Evolutionary conservation across 2,113 vertebrate genomes (phyloP).

Genomic region (Reinhardtius hippoglossoides): DNA sequence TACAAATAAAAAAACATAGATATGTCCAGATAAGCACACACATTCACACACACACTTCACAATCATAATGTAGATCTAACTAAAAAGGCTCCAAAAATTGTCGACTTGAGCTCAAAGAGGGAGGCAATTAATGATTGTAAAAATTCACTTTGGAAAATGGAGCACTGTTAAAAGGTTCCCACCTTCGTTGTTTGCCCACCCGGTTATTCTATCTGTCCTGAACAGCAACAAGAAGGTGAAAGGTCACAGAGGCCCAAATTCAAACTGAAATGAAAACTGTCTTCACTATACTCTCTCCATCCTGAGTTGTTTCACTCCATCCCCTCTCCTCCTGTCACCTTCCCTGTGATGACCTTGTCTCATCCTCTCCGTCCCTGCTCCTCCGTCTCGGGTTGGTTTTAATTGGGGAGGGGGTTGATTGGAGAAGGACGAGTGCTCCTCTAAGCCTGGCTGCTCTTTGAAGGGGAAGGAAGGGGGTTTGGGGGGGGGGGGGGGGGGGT

Average conservation of each 20-base stretch:
- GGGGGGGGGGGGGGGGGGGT: constrained; percentile 26
- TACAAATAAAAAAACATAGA: too few species aligned
- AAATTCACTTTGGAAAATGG: too few species aligned
- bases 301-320: neutral
- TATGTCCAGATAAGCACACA: too few species aligned
- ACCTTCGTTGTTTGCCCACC: neutral
- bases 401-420: constrained; percentile 57
- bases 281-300: neutral
- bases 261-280: constrained; percentile 13
- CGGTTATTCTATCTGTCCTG: constrained; percentile 10
- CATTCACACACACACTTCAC: too few species aligned
- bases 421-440: constrained; percentile 63
- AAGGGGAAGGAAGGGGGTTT: constrained; percentile 59
- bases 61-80: neutral
- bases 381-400: constrained; percentile 72
- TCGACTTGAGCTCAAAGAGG: constrained; percentile 2
- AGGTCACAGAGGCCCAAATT: constrained; percentile 30
- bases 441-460: constrained; percentile 79
- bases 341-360: constrained; percentile 52
- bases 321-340: constrained; percentile 11
- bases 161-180: constrained; percentile 25
- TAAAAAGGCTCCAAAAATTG: neutral
- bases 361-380: constrained; percentile 28
- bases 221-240: constrained; percentile 22
- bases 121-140: neutral